phyloP scores from a whole-genome alignment of 2,888 invertebrate genomes.

The Calliphora vomitoria region DNA sequence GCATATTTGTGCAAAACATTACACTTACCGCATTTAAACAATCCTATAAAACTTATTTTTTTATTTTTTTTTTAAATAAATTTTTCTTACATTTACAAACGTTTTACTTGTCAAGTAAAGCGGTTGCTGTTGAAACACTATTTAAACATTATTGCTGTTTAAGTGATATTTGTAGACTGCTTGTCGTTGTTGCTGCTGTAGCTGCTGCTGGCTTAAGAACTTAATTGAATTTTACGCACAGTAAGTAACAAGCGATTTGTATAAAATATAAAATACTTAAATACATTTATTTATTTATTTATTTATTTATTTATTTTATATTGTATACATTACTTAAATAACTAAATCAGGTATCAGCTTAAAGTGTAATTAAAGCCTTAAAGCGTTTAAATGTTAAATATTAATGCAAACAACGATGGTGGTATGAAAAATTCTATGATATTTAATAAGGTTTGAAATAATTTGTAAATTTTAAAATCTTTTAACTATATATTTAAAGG shows the following conservation, averaged over 20 bases:
- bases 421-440: too few species aligned
- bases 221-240: slow-evolving; percentile 59
- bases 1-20: slow-evolving; percentile 23
- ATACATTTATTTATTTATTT: slow-evolving; percentile 37
- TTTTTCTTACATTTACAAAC: slow-evolving; percentile 37
- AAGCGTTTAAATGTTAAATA: slow-evolving; percentile 32
- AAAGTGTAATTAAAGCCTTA: slow-evolving; percentile 51
- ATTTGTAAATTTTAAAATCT: too few species aligned
- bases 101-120: slow-evolving; percentile 54
- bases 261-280: slow-evolving; percentile 19
- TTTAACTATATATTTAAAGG: too few species aligned
- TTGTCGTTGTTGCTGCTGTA: slow-evolving; percentile 56
- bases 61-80: too few species aligned
- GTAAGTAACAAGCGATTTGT: slow-evolving; percentile 31
- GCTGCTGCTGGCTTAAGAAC: not conserved
- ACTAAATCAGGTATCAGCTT: slow-evolving; percentile 31
- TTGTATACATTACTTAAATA: slow-evolving; percentile 36
- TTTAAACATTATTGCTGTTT: not conserved
- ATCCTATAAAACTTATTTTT: slow-evolving; percentile 32
- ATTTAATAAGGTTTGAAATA: too few species aligned
- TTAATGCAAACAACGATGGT: slow-evolving; percentile 16
- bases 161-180: slow-evolving; percentile 64
- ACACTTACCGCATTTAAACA: slow-evolving; percentile 37
- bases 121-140: slow-evolving; percentile 19
- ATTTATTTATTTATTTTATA: too few species aligned